These are phyloP conservation scores for Hassar affinis DNA, from an alignment of 2,113 vertebrate species.

Conservation along the genomic window DNA sequence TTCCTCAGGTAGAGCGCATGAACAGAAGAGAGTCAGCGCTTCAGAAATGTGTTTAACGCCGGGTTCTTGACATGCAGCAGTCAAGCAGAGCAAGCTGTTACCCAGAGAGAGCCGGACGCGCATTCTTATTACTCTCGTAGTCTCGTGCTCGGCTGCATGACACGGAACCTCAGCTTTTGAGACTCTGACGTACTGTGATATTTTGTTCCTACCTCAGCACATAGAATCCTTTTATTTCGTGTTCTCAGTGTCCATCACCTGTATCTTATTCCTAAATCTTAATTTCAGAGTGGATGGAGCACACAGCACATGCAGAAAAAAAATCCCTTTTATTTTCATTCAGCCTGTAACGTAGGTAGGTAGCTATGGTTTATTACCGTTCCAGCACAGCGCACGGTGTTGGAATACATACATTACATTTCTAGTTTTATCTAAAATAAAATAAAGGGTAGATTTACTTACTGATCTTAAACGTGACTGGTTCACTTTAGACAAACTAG, in stretches of 20 bases:
- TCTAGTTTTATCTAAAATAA: no score
- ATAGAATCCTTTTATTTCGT: no score
- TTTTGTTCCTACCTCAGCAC: no score
- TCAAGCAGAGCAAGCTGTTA: constrained; percentile 62
- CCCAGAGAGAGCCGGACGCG: constrained; percentile 59
- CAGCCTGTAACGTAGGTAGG: no score
- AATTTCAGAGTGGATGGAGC: neutral
- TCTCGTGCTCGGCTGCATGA: neutral
- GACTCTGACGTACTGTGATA: neutral
- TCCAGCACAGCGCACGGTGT: no score
- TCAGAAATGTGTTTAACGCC: constrained; percentile 64
- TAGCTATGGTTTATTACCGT: no score
- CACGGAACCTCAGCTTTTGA: neutral
- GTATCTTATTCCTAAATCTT: no score
- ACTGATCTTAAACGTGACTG: no score
- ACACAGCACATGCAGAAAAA: neutral
- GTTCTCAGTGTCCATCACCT: no score
- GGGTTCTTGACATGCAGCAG: constrained; percentile 41
- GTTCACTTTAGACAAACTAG: no score
- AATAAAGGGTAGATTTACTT: no score
- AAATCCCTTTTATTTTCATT: neutral
- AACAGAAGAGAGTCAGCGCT: constrained; percentile 51
- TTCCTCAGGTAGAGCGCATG: constrained; percentile 53
- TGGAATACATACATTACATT: no score
- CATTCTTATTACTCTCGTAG: constrained; percentile 31